Conservation (phyloP, 2,113 vertebrate genomes). For the Naja naja region DNA sequence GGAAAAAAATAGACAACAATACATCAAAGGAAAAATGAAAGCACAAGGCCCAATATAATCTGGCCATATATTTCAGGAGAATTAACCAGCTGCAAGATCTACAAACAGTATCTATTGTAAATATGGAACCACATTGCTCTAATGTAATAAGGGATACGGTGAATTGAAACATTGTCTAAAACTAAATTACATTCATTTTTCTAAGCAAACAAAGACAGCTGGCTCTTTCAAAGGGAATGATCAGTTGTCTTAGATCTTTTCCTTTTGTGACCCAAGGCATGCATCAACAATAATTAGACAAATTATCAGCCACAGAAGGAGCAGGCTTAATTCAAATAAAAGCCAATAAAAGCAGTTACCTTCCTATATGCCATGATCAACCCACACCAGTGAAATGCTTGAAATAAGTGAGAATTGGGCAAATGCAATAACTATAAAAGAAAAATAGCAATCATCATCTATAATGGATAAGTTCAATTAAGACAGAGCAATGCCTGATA, state of each 20-base stretch:
- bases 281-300: constrained; percentile 28
- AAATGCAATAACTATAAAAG: background rate
- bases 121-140: constrained; percentile 3
- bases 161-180: constrained; percentile 31
- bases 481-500: background rate
- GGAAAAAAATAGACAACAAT: constrained; percentile 31
- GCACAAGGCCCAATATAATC: constrained; percentile 10
- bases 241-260: constrained; percentile 6
- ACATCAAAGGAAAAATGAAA: constrained; percentile 7
- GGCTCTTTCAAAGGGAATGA: constrained; percentile 28
- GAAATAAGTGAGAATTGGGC: background rate
- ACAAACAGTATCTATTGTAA: constrained; percentile 3
- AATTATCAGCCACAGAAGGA: background rate
- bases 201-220: constrained; percentile 31
- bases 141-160: constrained; percentile 20
- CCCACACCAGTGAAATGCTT: background rate
- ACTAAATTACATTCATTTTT: background rate
- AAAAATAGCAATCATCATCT: background rate
- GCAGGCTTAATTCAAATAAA: constrained; percentile 26
- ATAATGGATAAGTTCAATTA: background rate
- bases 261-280: constrained; percentile 1
- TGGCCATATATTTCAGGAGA: background rate
- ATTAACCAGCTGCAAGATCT: constrained; percentile 22
- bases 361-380: background rate
- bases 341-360: background rate